Base-by-base conservation (phyloP, 2,797 vertebrate species). In the Coregonus ussuriensis region DNA sequence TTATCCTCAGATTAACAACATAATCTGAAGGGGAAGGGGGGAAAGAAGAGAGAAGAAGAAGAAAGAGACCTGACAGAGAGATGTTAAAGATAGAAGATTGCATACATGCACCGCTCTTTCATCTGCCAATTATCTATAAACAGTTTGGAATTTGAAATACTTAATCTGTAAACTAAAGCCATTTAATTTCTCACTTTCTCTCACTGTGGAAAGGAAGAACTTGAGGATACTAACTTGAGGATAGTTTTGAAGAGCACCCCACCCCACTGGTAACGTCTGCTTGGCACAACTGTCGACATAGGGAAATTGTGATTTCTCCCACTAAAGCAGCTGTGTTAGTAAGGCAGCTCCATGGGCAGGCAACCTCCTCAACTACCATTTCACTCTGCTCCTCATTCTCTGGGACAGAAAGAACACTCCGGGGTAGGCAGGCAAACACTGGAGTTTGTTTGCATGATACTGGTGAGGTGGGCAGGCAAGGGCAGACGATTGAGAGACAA, bases 121-220 rank as follows among this genome's bases (percentile, higher is more conserved):
- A 77, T 76, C 33, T 56, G 67, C 33, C 33, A 74, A 66, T 72
- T 81, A 80, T 69, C 83, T 56, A 7, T 56, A 63, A 29, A 63
- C 74, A 15, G 54, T 9, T 6, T 2, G 15, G 65, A 31, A 35
- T 31, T 68, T 25, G 9, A 74, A 18, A 51, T 33, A 74, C 29
- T 65, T 67, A 56, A 15, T 13, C 52, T 79, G 81, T 31, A 84
- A 73, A 81, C 54, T 56, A 56, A 54, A 56, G 54, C 59, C 21
- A 21, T 62, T 59, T 6, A 7, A 80, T 54, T 73, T 87, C 81
- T 91, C 84, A 92, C 88, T 91, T 87, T 88, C 87, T 88, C 87
- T 81, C 68, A 92, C 87, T 77, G 80, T 74, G 79, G 80, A 59
- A 71, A 33, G 80, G 78, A 79, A 72, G 35, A 77, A 78, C 81